Evolutionary conservation across 2,888 invertebrate genomes (phyloP).

Genomic region (Thereva nobilitata): DNA sequence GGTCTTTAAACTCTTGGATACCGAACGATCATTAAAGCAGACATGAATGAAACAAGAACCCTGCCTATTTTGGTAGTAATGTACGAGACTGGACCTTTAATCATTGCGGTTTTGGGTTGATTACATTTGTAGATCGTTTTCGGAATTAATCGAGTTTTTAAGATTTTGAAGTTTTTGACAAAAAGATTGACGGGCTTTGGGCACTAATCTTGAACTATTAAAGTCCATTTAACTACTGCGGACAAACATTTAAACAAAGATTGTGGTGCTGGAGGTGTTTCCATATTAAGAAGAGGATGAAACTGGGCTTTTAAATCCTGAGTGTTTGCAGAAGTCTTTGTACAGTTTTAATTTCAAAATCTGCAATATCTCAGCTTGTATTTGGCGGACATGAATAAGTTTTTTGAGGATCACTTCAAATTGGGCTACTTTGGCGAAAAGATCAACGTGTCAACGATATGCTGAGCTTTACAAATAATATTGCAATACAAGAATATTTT

Average conservation of each 20-base stretch:
- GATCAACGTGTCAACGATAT: too few relatives aligned
- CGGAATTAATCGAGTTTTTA: not conserved
- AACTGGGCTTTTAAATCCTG: too few relatives aligned
- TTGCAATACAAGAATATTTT: too few relatives aligned
- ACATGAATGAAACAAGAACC: slow-evolving; percentile 12
- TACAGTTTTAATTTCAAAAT: not conserved
- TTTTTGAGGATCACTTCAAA: too few relatives aligned
- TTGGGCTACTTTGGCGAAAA: too few relatives aligned
- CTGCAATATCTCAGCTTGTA: too few relatives aligned
- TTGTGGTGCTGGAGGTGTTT: slow-evolving; percentile 3
- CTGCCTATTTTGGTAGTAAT: too few relatives aligned
- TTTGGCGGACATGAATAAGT: too few relatives aligned
- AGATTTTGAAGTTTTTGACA: slow-evolving; percentile 10
- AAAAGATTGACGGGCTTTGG: slow-evolving; percentile 8
- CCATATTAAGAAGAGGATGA: not conserved
- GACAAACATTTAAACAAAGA: not conserved
- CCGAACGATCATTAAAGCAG: not conserved
- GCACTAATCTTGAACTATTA: slow-evolving; percentile 1
- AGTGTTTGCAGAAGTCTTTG: not conserved
- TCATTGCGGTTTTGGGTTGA: not conserved
- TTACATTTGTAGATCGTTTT: slow-evolving; percentile 1
- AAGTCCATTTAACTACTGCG: not conserved
- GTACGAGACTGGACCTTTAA: too few relatives aligned
- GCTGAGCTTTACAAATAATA: too few relatives aligned
- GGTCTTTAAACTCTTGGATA: slow-evolving; percentile 5